Evolutionary conservation across 1,140 invertebrate genomes (phyloP).

Genomic region (Saxidomus purpurata): DNA sequence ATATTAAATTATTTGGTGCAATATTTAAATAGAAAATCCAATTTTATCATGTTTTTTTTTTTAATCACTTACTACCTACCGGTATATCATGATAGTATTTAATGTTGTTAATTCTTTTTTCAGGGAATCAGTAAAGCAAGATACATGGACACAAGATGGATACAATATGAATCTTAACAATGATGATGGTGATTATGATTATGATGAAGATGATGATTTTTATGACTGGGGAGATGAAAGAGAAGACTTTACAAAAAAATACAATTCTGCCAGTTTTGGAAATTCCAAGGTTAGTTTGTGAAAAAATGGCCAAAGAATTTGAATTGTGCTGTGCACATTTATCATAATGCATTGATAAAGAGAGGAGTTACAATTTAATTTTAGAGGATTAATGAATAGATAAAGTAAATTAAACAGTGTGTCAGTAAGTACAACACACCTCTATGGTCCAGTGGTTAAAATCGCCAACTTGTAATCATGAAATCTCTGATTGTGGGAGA

Average conservation of each 20-base stretch:
- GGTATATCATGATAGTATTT: not conserved
- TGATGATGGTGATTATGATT: conserved; percentile 67
- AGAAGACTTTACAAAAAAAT: conserved; percentile 85
- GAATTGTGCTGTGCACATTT: not conserved
- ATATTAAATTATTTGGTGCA: not conserved
- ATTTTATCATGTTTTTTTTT: not conserved
- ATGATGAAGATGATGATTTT: conserved; percentile 82
- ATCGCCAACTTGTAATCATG: too few relatives aligned
- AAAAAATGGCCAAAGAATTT: not conserved
- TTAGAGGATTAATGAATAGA: not conserved
- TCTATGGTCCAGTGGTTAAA: too few relatives aligned
- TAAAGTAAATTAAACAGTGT: not conserved
- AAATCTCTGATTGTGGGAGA: too few relatives aligned
- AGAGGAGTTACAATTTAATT: not conserved
- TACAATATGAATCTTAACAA: conserved; percentile 29
- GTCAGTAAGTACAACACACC: too few relatives aligned
- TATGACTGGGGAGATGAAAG: conserved; percentile 79
- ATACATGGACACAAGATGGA: not conserved
- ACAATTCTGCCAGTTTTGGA: conserved; percentile 72
- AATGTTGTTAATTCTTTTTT: not conserved
- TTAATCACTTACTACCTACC: not conserved
- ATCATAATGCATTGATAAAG: not conserved
- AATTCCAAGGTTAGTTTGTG: not conserved
- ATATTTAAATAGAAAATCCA: not conserved
- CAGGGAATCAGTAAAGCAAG: not conserved